Conservation (phyloP, 2,888 invertebrate species). For the Cryptus viduatorius region DNA sequence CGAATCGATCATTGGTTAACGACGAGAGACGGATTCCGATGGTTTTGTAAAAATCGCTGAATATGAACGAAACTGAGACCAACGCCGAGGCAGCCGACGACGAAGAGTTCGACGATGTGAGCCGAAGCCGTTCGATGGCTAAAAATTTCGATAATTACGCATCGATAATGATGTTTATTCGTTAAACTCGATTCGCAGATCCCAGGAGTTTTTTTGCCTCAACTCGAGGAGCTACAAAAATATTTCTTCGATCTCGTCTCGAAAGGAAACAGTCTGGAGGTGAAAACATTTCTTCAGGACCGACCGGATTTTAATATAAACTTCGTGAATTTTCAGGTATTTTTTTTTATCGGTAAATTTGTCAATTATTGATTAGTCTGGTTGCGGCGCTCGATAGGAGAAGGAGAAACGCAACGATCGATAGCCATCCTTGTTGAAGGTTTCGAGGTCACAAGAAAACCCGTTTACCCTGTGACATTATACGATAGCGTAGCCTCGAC, state of each 20-base stretch:
- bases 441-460: background rate
- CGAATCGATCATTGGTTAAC: background rate
- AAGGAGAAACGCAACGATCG: background rate
- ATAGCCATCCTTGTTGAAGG: background rate
- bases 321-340: constrained; percentile 87
- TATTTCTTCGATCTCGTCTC: constrained; percentile 86
- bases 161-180: constrained; percentile 8
- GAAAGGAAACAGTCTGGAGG: constrained; percentile 85
- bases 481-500: constrained; percentile 8
- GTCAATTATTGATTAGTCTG: constrained; percentile 2
- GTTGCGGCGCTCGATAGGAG: background rate
- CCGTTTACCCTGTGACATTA: constrained; percentile 17
- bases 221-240: constrained; percentile 86
- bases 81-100: constrained; percentile 30
- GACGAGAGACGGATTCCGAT: background rate
- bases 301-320: constrained; percentile 87
- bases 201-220: constrained; percentile 86
- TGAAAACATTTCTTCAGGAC: constrained; percentile 84
- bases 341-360: background rate
- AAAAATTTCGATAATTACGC: constrained; percentile 3
- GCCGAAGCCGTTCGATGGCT: constrained; percentile 20
- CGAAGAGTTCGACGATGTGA: constrained; percentile 65
- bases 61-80: constrained; percentile 51
- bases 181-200: constrained; percentile 61
- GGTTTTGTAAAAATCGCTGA: constrained; percentile 12